phyloP scores from a whole-genome alignment of 2,113 vertebrate genomes.

The Cynocephalus volans region DNA sequence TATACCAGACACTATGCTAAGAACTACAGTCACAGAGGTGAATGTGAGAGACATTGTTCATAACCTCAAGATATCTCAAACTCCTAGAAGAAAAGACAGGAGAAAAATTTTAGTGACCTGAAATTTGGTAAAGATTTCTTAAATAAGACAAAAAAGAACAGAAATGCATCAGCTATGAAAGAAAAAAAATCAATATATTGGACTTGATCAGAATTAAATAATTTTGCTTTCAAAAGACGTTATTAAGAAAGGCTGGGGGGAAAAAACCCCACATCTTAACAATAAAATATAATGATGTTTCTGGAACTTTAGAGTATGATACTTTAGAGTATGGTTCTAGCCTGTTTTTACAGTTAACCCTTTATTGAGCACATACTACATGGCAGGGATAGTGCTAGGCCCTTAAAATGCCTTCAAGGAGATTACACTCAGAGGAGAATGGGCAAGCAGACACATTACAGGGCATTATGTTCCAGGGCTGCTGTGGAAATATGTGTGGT shows the following conservation, averaged over 20 bases:
- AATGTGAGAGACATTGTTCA: not conserved
- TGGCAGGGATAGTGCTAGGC: not conserved
- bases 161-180: not conserved
- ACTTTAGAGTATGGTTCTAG: not conserved
- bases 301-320: not conserved
- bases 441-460: fast-evolving
- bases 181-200: not conserved
- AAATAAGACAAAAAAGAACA: not conserved
- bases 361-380: not conserved
- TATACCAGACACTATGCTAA: not conserved
- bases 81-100: not conserved
- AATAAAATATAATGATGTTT: not conserved
- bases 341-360: not conserved
- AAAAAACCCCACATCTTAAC: too few species aligned
- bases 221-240: slow-evolving; percentile 12
- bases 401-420: not conserved
- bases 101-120: not conserved
- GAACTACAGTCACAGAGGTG: not conserved
- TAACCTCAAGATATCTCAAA: not conserved
- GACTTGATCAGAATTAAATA: slow-evolving; percentile 10
- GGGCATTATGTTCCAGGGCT: fast-evolving
- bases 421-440: not conserved
- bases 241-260: not conserved
- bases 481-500: not conserved
- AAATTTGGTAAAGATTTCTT: not conserved